A percentile compares a stretch with the other conserved stretches of the same genome.
phyloP scores from a whole-genome alignment of 1,140 invertebrate species.

The Aphelenchoides fujianensis region DNA sequence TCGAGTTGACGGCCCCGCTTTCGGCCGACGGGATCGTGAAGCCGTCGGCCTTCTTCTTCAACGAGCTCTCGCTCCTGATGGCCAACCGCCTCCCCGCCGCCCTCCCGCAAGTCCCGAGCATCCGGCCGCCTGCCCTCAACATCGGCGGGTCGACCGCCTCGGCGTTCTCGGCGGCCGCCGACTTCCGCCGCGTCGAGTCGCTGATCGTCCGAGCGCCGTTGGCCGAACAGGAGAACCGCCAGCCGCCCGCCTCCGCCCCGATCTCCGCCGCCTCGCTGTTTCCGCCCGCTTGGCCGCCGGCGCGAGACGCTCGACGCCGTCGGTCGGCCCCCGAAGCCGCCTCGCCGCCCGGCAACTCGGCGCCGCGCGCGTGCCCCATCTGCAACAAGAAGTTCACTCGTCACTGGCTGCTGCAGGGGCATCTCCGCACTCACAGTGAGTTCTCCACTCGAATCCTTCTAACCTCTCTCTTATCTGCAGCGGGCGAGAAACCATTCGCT shows the following conservation, averaged over 20 bases:
- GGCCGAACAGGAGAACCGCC: neutral
- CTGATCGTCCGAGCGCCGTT: neutral
- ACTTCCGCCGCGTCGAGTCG: neutral
- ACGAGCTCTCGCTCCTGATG: neutral
- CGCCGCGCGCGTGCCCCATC: conserved; percentile 63
- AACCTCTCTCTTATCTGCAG: conserved; percentile 8
- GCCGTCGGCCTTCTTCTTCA: neutral
- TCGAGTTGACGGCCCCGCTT: neutral
- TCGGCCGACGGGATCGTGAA: neutral
- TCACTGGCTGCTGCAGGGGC: conserved; percentile 89
- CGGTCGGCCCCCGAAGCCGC: neutral
- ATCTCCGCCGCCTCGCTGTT: neutral
- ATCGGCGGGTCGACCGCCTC: neutral
- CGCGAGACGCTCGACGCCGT: neutral
- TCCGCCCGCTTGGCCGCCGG: neutral
- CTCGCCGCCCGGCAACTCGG: neutral
- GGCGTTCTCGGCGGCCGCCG: neutral
- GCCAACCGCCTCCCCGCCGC: neutral
- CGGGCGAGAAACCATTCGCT: conserved; percentile 76
- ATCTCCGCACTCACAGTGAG: conserved; percentile 80
- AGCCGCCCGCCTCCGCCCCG: neutral
- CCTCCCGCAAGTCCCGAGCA: too few species aligned
- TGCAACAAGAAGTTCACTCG: conserved; percentile 92
- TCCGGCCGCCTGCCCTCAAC: too few species aligned
- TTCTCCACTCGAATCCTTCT: neutral